phyloP scores from a whole-genome alignment of 2,797 vertebrate genomes.

The Melanotaenia pygmaea region DNA sequence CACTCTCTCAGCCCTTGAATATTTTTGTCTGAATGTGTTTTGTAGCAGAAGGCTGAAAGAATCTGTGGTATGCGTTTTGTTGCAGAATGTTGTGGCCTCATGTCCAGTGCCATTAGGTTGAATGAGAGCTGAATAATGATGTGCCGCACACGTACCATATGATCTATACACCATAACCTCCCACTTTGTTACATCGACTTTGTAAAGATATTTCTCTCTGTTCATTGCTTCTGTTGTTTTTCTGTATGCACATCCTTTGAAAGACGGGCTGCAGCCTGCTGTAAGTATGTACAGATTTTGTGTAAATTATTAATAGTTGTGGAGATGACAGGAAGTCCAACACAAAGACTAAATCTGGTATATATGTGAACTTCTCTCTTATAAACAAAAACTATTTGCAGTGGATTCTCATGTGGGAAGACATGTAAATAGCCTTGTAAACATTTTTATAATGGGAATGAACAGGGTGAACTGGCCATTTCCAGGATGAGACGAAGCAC shows the following conservation, averaged over 20 bases:
- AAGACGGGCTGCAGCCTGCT: slow-evolving; percentile 72
- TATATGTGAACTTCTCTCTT: slow-evolving; percentile 60
- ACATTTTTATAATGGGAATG: slow-evolving; percentile 77
- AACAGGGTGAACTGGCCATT: slow-evolving; percentile 69
- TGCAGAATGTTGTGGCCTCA: slow-evolving; percentile 42
- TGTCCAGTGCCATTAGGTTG: slow-evolving; percentile 44
- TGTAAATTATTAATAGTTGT: slow-evolving; percentile 86
- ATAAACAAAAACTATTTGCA: slow-evolving; percentile 63
- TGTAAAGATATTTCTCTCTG: slow-evolving; percentile 54
- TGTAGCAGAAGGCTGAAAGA: slow-evolving; percentile 28
- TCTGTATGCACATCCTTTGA: slow-evolving; percentile 63
- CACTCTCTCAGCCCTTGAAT: slow-evolving; percentile 31
- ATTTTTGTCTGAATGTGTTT: slow-evolving; percentile 51
- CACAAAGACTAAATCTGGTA: slow-evolving; percentile 64
- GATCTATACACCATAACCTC: slow-evolving; percentile 35
- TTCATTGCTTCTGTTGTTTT: slow-evolving; percentile 56
- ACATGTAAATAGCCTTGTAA: slow-evolving; percentile 53
- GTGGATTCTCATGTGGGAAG: slow-evolving; percentile 63
- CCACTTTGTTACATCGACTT: slow-evolving; percentile 40
- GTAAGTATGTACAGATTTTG: slow-evolving; percentile 90
- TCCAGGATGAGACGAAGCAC: slow-evolving; percentile 79
- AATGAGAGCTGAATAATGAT: slow-evolving; percentile 23
- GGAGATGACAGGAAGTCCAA: slow-evolving; percentile 48
- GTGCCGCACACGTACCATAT: slow-evolving; percentile 46
- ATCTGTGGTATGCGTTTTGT: slow-evolving; percentile 13